Evolutionary conservation across 2,113 vertebrate species (phyloP), one percentile per base, ranked within the genome.

Genomic region (Pterocles orientalis): DNA sequence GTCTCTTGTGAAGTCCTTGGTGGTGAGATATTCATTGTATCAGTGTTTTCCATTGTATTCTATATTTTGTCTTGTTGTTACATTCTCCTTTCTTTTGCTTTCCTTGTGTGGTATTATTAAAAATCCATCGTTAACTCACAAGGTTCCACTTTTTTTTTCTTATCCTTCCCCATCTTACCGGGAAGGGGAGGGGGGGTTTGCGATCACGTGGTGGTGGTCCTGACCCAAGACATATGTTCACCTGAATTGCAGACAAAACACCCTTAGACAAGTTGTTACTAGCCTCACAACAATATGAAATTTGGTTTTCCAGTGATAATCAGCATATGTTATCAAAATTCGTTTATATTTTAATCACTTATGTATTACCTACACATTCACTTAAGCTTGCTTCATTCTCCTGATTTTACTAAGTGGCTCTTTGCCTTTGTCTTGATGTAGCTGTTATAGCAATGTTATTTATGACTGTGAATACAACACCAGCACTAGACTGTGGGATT

Each of bases 371-470:
- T 88, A n/a, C 48, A 72, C 23, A 10, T 78, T 50, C 9, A 85
- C 4, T 87, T 60, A 92, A 41, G 41, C 31, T 81, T 69, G 86
- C 48, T 97, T 95, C n/a, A 45, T 90, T 95, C 78, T 95, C 31
- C 43, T 58, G 50, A 83, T 94, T 91, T 87, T 47, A 61, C 19
- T 16, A 70, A 7, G 48, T 70, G 14, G 8, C 4, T 58, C 92
- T 81, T 69, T 93, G 12, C 17, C 51, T 97, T 94, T 91, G 65
- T 54, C 33, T 81, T 92, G 36, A 56, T 88, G 62, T 85, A 96
- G 69, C 23, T 88, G 39, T 66, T 86, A 75, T 61, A 56, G 78
- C 43, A 82, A 71, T 19, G 16, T 39, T n/a, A 28, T 11, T 77
- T 24, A 65, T 82, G 91, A 57, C 29, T 81, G 43, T 5, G 18